Conservation (phyloP, 2,888 invertebrate genomes). For the Pyrrhosoma nymphula region DNA sequence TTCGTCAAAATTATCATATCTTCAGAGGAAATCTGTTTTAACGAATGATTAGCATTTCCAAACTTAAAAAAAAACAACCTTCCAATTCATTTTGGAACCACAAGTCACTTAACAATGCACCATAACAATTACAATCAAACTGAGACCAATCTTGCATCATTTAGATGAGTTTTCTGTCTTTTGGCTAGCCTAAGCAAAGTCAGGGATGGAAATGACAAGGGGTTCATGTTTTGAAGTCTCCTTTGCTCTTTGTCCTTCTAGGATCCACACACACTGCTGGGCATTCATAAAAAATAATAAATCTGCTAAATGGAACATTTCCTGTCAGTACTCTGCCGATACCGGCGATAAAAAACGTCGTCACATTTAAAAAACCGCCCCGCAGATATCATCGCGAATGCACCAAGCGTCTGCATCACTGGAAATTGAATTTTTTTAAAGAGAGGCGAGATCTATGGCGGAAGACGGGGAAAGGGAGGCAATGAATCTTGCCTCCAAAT, state of each 20-base stretch:
- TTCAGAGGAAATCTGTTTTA: too few relatives aligned
- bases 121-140: too few relatives aligned
- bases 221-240: neutral
- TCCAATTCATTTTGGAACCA: too few relatives aligned
- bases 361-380: neutral
- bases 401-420: constrained; percentile 27
- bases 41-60: too few relatives aligned
- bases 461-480: neutral
- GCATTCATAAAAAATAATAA: neutral
- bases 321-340: neutral
- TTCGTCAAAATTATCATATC: too few relatives aligned
- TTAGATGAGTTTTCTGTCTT: too few relatives aligned
- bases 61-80: too few relatives aligned
- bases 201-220: neutral
- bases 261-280: neutral
- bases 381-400: constrained; percentile 17
- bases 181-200: too few relatives aligned
- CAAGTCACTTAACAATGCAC: too few relatives aligned
- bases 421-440: neutral
- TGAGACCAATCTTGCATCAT: too few relatives aligned
- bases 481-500: constrained; percentile 27
- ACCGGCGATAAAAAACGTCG: neutral
- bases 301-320: neutral
- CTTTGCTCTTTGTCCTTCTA: neutral
- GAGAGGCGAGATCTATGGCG: neutral